Evolutionary conservation across 2,888 invertebrate genomes (phyloP).

Genomic region (Parnassius smintheus): DNA sequence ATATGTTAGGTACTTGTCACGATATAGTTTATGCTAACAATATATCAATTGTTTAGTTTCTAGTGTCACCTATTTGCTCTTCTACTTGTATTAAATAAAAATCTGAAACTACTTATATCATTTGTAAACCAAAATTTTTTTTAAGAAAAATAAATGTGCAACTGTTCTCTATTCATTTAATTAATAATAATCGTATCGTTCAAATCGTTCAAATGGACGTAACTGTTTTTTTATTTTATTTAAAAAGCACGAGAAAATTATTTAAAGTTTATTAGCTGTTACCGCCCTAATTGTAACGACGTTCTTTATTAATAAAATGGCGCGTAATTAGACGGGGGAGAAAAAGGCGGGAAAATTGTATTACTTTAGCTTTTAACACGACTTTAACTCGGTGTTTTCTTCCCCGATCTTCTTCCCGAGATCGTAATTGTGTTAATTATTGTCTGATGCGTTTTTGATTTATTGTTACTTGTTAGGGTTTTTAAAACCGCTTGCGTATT

Average conservation of each 20-base stretch:
- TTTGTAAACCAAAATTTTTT: too few relatives aligned
- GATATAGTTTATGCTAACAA: too few relatives aligned
- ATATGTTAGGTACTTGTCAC: too few relatives aligned
- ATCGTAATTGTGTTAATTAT: constrained; percentile 75
- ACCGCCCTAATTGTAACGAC: constrained; percentile 67
- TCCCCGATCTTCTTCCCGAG: constrained; percentile 63
- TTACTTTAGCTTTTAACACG: constrained; percentile 68
- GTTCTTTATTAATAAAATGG: constrained; percentile 75
- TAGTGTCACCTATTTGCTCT: too few relatives aligned
- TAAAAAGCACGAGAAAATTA: constrained; percentile 37
- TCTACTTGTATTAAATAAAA: too few relatives aligned
- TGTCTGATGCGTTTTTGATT: constrained; percentile 61
- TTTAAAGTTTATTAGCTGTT: constrained; percentile 44
- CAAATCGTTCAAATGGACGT: too few relatives aligned
- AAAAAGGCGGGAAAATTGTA: constrained; percentile 74
- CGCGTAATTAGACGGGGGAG: constrained; percentile 75
- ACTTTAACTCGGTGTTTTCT: constrained; percentile 66
- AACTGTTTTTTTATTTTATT: constrained; percentile 19
- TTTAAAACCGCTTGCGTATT: constrained; percentile 4
- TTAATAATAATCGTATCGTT: too few relatives aligned
- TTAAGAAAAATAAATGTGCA: too few relatives aligned
- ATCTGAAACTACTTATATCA: too few relatives aligned
- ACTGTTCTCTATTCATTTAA: too few relatives aligned
- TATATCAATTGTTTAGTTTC: too few relatives aligned
- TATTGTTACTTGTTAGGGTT: constrained; percentile 32